Base-by-base conservation (phyloP, 2,797 vertebrate genomes). In the Mus spretus region DNA sequence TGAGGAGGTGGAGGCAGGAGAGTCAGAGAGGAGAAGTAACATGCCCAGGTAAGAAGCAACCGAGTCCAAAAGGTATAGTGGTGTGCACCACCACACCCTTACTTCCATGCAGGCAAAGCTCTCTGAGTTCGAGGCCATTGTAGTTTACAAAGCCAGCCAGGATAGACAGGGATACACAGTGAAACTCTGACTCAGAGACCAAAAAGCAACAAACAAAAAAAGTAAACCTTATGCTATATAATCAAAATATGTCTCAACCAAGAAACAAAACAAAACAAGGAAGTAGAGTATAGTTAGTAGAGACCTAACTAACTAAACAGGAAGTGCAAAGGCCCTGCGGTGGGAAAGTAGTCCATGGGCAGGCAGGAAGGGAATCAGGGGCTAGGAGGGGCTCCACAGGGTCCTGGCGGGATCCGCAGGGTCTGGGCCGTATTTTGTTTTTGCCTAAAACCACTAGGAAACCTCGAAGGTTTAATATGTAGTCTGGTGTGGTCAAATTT, bases 391-490 rank as follows among this genome's bases (percentile, higher is more conserved):
- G 47, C 47, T 47, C 47, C 47, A 1, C 47, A 47, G 47, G 47
- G 15, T 37, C 50, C 70, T 19, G 55, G 74, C 15, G 61, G 47
- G 47, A 85, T 55, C 85, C 78, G 9, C 5, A 63, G 34, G 37
- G 15, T 37, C 50, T 63, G 19, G 55, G 74, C 15, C 47, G n/a
- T 3, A 24, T 37, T 87, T 94, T 47, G 6, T 88, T 92, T 94
- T 92, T 85, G 94, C 20, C 40, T 92, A 50, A 94, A 90, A 87
- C 65, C 78, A 79, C 50, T 44, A 44, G 65, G 65, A 57, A 57
- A 26, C 7, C 44, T 34, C 4, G 11, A 34, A 91, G 37, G 24
- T 24, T 63, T 85, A 84, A 28, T 84, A 82, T 79, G 59, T 15
- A 59, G 37, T 31, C 37, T 44, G n/a, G 44, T 87, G 67, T 67